A percentile compares a stretch with the other conserved stretches of the same genome.
These are phyloP conservation scores for Polydrusus tereticollis DNA, from an alignment of 2,888 invertebrate genomes.

Conservation along the genomic window DNA sequence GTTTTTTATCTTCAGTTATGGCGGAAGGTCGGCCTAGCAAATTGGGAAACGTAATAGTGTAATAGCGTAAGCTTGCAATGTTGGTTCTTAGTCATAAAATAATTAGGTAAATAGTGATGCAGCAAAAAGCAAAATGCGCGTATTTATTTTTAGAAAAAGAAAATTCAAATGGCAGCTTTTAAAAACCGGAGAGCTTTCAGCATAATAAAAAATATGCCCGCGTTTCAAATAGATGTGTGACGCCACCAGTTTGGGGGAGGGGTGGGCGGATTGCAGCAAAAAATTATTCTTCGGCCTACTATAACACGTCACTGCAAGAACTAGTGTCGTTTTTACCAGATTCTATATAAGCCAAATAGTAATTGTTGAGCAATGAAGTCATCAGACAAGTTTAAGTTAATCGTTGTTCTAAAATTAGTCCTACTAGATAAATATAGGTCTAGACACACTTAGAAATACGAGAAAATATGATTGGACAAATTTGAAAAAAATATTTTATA, in stretches of 20 bases:
- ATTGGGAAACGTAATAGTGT: too few species aligned
- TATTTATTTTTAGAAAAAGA: slow-evolving; percentile 2
- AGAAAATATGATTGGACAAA: too few species aligned
- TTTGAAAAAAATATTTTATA: too few species aligned
- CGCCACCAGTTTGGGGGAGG: slow-evolving; percentile 28
- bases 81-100: too few species aligned
- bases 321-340: too few species aligned
- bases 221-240: slow-evolving; percentile 41
- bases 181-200: slow-evolving; percentile 31
- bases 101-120: background rate
- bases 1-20: too few species aligned
- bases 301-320: background rate
- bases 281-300: slow-evolving; percentile 9
- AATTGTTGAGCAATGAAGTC: background rate
- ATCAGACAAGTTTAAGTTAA: too few species aligned
- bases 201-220: slow-evolving; percentile 30
- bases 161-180: slow-evolving; percentile 38
- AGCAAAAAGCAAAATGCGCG: slow-evolving; percentile 2
- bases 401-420: too few species aligned
- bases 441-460: too few species aligned
- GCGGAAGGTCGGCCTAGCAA: too few species aligned
- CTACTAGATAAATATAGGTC: too few species aligned
- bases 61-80: too few species aligned
- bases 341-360: background rate
- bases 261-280: background rate